A percentile compares a stretch with the other conserved stretches of the same genome.
These are phyloP conservation scores for Eubasilissa splendida DNA, from an alignment of 2,888 invertebrate species.

Conservation along the genomic window DNA sequence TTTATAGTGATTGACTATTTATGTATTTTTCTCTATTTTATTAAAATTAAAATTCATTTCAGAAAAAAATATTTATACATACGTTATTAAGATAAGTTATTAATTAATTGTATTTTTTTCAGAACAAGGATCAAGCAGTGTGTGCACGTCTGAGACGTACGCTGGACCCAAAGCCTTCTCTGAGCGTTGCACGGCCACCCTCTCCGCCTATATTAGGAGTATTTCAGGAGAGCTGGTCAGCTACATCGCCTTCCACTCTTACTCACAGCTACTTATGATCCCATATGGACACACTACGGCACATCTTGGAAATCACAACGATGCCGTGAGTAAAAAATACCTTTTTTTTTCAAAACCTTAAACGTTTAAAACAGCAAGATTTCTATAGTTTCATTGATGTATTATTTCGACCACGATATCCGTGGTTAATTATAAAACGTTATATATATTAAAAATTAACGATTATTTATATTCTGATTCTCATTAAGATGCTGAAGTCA, in stretches of 20 bases:
- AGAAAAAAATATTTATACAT: too few relatives aligned
- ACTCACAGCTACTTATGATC: conserved; percentile 75
- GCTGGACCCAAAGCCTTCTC: conserved; percentile 73
- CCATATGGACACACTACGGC: conserved; percentile 73
- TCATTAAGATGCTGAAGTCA: too few relatives aligned
- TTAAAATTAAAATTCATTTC: too few relatives aligned
- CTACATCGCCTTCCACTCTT: conserved; percentile 77
- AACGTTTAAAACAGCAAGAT: too few relatives aligned
- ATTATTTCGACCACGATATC: too few relatives aligned
- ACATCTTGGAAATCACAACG: conserved; percentile 68
- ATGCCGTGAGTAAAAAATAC: conserved; percentile 53
- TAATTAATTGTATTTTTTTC: conserved; percentile 7
- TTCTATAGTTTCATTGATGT: too few relatives aligned
- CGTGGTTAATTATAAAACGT: too few relatives aligned
- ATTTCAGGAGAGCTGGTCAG: conserved; percentile 67
- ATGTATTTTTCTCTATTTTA: too few relatives aligned
- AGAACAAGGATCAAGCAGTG: conserved; percentile 67
- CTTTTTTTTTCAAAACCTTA: too few relatives aligned
- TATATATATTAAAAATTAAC: too few relatives aligned
- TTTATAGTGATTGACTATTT: too few relatives aligned
- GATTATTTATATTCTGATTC: too few relatives aligned
- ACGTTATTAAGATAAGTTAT: background rate
- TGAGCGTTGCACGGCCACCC: conserved; percentile 70
- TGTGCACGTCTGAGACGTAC: conserved; percentile 67
- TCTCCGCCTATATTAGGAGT: conserved; percentile 67